Conservation (phyloP, 2,113 vertebrate species). For the Pluvialis apricaria region DNA sequence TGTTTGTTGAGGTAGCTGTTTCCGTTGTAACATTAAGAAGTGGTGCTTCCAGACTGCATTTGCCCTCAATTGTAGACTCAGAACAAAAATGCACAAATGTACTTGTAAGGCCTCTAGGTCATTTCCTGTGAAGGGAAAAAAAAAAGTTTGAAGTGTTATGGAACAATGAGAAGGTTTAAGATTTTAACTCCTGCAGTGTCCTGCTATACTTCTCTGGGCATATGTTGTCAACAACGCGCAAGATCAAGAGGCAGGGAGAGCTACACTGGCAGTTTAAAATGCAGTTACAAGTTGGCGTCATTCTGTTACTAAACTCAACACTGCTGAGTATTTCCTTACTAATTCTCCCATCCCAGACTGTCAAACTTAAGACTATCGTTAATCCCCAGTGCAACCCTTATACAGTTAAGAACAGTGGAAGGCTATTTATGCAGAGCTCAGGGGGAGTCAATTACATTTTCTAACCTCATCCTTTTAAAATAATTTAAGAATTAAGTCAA, state of each 20-base stretch:
- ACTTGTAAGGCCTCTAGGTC: constrained; percentile 97
- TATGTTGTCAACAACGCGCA: not conserved
- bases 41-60: constrained; percentile 82
- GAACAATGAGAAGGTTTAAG: constrained; percentile 58
- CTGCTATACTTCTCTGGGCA: not conserved
- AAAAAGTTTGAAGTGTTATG: constrained; percentile 57
- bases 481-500: not conserved
- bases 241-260: not conserved
- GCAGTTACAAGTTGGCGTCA: not conserved
- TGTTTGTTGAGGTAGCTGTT: constrained; percentile 94
- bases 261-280: not conserved
- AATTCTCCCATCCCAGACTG: not conserved
- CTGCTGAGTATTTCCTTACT: not conserved
- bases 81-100: constrained; percentile 84
- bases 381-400: not conserved
- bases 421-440: not conserved
- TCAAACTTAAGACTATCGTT: not conserved
- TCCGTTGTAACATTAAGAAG: constrained; percentile 81
- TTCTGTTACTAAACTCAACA: not conserved
- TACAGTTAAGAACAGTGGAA: not conserved
- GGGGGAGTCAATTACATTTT: not conserved
- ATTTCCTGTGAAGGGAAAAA: constrained; percentile 83
- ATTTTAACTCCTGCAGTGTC: constrained; percentile 8
- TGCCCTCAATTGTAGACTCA: constrained; percentile 76
- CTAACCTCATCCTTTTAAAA: not conserved